Conservation (phyloP, 2,113 vertebrate genomes). For the Paradisaea rubra region DNA sequence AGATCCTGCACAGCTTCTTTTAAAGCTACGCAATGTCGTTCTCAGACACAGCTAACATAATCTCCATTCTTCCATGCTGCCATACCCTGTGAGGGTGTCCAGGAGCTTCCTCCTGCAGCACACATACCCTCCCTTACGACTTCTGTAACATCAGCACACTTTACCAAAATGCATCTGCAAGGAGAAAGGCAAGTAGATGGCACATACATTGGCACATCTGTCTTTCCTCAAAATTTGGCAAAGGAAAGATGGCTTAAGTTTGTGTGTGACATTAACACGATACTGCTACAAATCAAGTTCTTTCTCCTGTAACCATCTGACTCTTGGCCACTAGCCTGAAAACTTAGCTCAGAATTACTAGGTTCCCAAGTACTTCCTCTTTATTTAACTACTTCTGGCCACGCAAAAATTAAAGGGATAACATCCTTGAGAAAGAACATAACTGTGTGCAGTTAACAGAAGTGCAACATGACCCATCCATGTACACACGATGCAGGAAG, state of each 20-base stretch:
- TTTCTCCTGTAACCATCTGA: background rate
- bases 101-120: background rate
- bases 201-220: background rate
- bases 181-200: background rate
- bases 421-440: fast-evolving
- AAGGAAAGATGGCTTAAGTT: background rate
- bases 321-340: background rate
- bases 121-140: fast-evolving
- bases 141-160: background rate
- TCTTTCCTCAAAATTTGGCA: background rate
- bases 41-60: background rate
- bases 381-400: background rate
- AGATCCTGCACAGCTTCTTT: background rate
- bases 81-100: background rate
- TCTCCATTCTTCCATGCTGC: background rate
- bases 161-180: fast-evolving
- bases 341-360: background rate
- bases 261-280: background rate
- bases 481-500: fast-evolving
- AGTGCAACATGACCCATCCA: fast-evolving
- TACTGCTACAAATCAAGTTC: background rate
- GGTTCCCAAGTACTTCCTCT: background rate
- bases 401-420: background rate
- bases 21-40: background rate
- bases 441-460: background rate